A percentile compares a stretch with the other conserved stretches of the same genome.
Evolutionary conservation across 2,113 vertebrate species (phyloP).

Genomic region (Channa argus): DNA sequence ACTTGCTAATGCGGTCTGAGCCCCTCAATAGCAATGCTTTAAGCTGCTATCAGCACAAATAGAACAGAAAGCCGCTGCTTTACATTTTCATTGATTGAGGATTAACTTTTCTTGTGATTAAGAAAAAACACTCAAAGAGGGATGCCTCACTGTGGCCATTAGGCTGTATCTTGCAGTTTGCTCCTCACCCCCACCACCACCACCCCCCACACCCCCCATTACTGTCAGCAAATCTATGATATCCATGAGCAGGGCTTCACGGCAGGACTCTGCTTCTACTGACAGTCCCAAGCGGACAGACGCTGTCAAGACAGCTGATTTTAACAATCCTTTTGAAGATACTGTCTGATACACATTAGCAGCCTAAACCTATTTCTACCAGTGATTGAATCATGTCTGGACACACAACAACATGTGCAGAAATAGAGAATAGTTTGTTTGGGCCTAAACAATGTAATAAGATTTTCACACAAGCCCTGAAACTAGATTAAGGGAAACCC

Average conservation of each 20-base stretch:
- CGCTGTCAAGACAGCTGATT: conserved; percentile 1
- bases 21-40: conserved; percentile 63
- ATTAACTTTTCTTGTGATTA: conserved; percentile 70
- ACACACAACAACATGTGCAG: not conserved
- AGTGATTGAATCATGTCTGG: conserved; percentile 11
- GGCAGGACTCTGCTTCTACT: not conserved
- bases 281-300: conserved; percentile 3
- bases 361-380: not conserved
- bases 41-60: conserved; percentile 79
- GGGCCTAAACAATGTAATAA: too few species aligned
- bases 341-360: conserved; percentile 1
- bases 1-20: conserved; percentile 64
- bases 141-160: conserved; percentile 39
- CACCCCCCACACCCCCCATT: conserved; percentile 14
- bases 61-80: conserved; percentile 56
- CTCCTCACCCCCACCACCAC: not conserved
- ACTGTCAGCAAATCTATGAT: conserved; percentile 60
- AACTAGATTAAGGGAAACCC: too few species aligned
- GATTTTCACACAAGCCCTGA: too few species aligned
- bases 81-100: conserved; percentile 79
- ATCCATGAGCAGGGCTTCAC: conserved; percentile 30
- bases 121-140: conserved; percentile 35
- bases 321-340: not conserved
- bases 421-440: too few species aligned
- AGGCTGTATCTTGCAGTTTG: conserved; percentile 7